Conservation (phyloP, 2,888 invertebrate genomes). For the Apodemia hepburni region DNA sequence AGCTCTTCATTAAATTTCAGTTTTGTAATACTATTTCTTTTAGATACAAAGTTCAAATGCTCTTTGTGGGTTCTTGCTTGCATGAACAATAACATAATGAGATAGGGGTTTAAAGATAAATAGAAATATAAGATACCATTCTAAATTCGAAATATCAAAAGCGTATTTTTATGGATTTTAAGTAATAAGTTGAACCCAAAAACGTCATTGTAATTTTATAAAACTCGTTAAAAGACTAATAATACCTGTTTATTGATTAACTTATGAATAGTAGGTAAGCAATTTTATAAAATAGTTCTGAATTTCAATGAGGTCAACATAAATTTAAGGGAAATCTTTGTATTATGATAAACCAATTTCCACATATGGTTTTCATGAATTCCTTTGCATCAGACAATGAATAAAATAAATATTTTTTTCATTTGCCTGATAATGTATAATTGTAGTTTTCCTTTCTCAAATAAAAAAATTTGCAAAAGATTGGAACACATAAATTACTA, state of each 20-base stretch:
- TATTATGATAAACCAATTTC: neutral
- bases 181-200: neutral
- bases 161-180: neutral
- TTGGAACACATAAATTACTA: too few species aligned
- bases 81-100: neutral
- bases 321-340: slow-evolving; percentile 15
- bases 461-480: too few species aligned
- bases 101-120: neutral
- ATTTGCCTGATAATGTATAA: too few species aligned
- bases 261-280: slow-evolving; percentile 2
- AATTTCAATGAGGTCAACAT: neutral
- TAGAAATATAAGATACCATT: neutral
- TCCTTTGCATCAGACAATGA: too few species aligned
- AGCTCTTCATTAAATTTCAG: neutral
- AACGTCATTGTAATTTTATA: slow-evolving; percentile 9
- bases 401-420: too few species aligned
- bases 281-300: neutral
- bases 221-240: neutral
- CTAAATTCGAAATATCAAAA: neutral
- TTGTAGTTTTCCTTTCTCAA: too few species aligned
- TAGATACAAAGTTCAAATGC: neutral
- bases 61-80: neutral
- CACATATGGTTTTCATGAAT: too few species aligned
- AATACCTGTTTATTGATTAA: neutral
- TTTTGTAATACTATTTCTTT: neutral